Base-by-base conservation (phyloP, 2,888 invertebrate species). In the Acrobasis repandana region DNA sequence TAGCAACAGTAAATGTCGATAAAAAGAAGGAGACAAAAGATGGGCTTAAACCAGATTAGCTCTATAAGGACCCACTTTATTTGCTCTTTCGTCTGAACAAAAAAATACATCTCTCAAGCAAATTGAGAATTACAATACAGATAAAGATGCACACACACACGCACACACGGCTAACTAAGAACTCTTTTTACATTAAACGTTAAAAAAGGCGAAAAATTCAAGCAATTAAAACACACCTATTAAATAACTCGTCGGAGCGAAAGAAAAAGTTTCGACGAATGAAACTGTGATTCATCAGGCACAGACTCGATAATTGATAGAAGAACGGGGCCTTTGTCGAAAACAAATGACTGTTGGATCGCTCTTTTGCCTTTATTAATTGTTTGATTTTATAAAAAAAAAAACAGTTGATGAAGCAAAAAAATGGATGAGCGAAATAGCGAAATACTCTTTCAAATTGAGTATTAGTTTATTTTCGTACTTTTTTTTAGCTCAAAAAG, bases 241-340 rank as follows among this genome's bases (percentile, higher is more conserved):
- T 20, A 54, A 38, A 18, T 20, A 38, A 43, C 54, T 54, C 38
- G 38, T 6, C 20, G 38, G 11, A 20, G 54, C 43, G 54, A 15
- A 54, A 54, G 54, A 54, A 50, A 50, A 50, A 54, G 43, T 38
- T 54, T 18, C 43, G 34, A 20, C 16, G 36, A 38, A 54, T 54
- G 38, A 43, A 54, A 54, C 54, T 54, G 54, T 54, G 54, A 54
- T 54, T 54, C 54, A 54, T 54, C 54, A 52, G 36, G 16, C 15
- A 36, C 54, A 18, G 36, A 16, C 54, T 16, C 54, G 54, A 36
- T 54, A 54, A 54, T 54, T 54, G 54, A 54, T 54, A 54, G 54
- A 54, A 54, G 54, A 54, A 54, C 54, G 54, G 49, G 52, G 54
- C 54, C 54, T 54, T 54, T 54, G 54, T 54, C 54, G 54, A 54